These are phyloP conservation scores for Heliothis peltigera DNA, from an alignment of 2,888 invertebrate genomes.

Conservation along the genomic window DNA sequence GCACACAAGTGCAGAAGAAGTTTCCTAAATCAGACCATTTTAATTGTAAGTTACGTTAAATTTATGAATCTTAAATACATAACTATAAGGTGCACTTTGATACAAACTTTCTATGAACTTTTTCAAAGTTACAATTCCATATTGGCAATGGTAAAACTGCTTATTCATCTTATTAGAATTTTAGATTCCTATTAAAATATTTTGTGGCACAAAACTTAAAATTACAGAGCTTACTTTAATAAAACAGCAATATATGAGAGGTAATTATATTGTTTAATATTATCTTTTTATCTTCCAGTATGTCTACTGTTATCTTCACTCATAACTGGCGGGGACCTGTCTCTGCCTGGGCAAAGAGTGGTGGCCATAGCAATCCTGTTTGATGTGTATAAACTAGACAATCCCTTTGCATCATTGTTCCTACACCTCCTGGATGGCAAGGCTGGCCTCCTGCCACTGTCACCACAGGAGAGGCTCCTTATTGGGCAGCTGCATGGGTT, in stretches of 20 bases:
- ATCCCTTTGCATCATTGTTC: constrained; percentile 84
- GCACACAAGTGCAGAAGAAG: constrained; percentile 93
- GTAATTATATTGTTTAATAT: too few species aligned
- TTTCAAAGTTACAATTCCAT: background rate
- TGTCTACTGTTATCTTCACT: constrained; percentile 85
- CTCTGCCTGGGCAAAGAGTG: constrained; percentile 84
- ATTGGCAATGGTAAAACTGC: constrained; percentile 13
- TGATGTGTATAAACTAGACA: constrained; percentile 84
- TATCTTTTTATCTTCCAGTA: constrained; percentile 68
- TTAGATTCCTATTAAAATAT: background rate
- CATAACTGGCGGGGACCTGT: constrained; percentile 84
- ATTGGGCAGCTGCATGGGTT: constrained; percentile 93
- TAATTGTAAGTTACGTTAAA: constrained; percentile 89
- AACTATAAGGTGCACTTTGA: constrained; percentile 15
- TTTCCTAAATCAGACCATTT: constrained; percentile 95
- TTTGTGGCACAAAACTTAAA: background rate
- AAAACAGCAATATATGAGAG: too few species aligned
- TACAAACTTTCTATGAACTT: constrained; percentile 6
- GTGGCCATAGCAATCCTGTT: constrained; percentile 83
- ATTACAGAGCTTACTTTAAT: background rate
- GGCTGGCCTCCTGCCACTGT: constrained; percentile 78
- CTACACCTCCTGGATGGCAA: constrained; percentile 84
- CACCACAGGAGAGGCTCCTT: constrained; percentile 92
- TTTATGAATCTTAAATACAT: constrained; percentile 25
- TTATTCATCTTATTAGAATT: constrained; percentile 13